Percentiles rank a stretch among this genome's conserved stretches.
phyloP scores from a whole-genome alignment of 2,888 invertebrate species.

The Spialia ferax region DNA sequence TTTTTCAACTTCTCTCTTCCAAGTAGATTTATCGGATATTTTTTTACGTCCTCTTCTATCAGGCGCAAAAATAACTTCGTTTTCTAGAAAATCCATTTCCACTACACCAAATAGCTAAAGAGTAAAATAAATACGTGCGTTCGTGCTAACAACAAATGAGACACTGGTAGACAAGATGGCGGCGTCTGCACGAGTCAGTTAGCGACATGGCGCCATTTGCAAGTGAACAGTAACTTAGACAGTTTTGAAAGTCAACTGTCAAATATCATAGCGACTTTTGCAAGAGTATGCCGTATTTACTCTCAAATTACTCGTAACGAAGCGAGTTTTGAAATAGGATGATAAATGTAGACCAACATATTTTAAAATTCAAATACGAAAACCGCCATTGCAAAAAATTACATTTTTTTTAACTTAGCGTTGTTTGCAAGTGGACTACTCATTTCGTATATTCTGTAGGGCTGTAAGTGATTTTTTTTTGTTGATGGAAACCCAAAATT shows the following conservation, averaged over 20 bases:
- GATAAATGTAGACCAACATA: conserved; percentile 6
- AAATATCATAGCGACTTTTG: conserved; percentile 28
- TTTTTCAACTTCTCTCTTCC: conserved; percentile 32
- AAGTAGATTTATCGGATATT: conserved; percentile 33
- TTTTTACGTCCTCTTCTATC: conserved; percentile 29
- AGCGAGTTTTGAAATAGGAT: conserved; percentile 16
- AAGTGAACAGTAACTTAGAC: conserved; percentile 21
- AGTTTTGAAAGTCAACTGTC: conserved; percentile 32
- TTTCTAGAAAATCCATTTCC: conserved; percentile 30
- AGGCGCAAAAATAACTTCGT: conserved; percentile 30
- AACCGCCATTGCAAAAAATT: too few relatives aligned
- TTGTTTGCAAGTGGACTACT: too few relatives aligned
- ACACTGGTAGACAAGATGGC: conserved; percentile 8
- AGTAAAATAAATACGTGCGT: background rate
- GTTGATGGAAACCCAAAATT: conserved; percentile 5
- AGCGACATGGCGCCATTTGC: conserved; percentile 5
- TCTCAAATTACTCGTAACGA: conserved; percentile 11
- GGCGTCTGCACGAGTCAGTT: conserved; percentile 4
- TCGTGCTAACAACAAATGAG: conserved; percentile 1
- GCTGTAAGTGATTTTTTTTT: background rate
- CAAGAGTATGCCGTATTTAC: conserved; percentile 29
- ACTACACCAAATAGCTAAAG: conserved; percentile 20
- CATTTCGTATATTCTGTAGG: background rate
- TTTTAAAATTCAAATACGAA: too few relatives aligned
- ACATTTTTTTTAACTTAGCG: too few relatives aligned